Conservation (phyloP, 2,113 vertebrate genomes). For the Camelus bactrianus region DNA sequence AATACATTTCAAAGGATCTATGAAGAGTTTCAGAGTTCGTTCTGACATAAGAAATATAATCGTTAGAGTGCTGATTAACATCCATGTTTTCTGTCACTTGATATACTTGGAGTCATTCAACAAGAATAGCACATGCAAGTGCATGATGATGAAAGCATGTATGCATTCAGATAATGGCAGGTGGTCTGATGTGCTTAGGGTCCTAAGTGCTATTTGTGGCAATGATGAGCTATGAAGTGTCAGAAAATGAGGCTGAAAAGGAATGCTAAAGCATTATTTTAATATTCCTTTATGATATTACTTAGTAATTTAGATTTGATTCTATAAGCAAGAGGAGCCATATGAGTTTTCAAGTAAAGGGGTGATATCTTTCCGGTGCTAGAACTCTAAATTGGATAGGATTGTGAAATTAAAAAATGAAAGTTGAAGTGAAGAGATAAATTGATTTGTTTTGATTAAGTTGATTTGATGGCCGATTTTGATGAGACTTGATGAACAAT, state of each 20-base stretch:
- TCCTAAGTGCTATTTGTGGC: background rate
- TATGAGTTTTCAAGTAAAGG: background rate
- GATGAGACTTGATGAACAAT: background rate
- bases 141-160: background rate
- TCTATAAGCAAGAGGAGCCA: background rate
- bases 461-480: background rate
- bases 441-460: background rate
- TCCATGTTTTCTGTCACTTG: background rate
- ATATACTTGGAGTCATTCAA: background rate
- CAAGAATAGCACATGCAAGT: background rate
- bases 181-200: background rate
- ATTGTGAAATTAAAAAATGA: background rate
- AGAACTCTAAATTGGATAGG: background rate
- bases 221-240: background rate
- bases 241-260: background rate
- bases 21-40: background rate
- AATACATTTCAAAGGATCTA: background rate
- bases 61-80: background rate
- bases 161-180: background rate
- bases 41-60: background rate
- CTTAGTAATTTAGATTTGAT: background rate
- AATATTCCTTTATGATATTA: background rate
- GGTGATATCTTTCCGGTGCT: background rate
- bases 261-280: background rate
- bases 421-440: background rate